Base-by-base conservation (phyloP, 2,113 vertebrate genomes). In the Leptocoma aspasia region DNA sequence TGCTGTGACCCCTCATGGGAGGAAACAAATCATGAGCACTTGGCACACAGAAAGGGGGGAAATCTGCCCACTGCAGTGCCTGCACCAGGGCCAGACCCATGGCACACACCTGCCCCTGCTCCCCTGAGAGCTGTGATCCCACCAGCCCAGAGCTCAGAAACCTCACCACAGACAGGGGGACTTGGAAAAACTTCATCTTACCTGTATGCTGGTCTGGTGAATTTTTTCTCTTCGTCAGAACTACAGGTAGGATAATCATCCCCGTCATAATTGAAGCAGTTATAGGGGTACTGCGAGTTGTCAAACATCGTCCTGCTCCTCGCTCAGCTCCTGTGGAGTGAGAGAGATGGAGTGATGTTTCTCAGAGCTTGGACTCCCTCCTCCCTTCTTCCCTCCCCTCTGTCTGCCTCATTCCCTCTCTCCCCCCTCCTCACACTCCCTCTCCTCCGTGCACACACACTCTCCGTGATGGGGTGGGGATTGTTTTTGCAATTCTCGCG, bases 221-320 rank as follows among this genome's bases (percentile, higher is more conserved):
- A 98, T 94, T 98, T 98, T 97, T 99, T 99, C 78, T 99, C 99
- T n/a, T 99, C 98, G 0, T 99, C 99, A 0, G 99, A 98, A 94
- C 98, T 98, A 94, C 99, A 99, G 26, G 98, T 98, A 23, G 99
- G 99, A 87, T 99, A 99, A 86, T 99, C 99, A 37, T 99, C 99
- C 23, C 99, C 98, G 69, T 99, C 99, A 31, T 99, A 99, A 95
- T 99, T 99, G 92, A 99, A 99, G 83, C 99, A 99, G 97, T 99
- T 99, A 86, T 99, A 99, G 78, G 99, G 99, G 87, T 99, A 99
- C 96, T 99, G 98, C 9, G 99, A 98, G 95, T 98, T 99, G 95
- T 99, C 99, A 94, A 99, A 99, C 99, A 99, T 99, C 11, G 70
- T 92, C 83, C 91, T 94, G 96, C 92, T 95, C 82, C 76, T 91